Percentiles rank a stretch among this genome's conserved stretches.
These are phyloP conservation scores for Glareola pratincola DNA, from an alignment of 2,113 vertebrate species.

Conservation along the genomic window DNA sequence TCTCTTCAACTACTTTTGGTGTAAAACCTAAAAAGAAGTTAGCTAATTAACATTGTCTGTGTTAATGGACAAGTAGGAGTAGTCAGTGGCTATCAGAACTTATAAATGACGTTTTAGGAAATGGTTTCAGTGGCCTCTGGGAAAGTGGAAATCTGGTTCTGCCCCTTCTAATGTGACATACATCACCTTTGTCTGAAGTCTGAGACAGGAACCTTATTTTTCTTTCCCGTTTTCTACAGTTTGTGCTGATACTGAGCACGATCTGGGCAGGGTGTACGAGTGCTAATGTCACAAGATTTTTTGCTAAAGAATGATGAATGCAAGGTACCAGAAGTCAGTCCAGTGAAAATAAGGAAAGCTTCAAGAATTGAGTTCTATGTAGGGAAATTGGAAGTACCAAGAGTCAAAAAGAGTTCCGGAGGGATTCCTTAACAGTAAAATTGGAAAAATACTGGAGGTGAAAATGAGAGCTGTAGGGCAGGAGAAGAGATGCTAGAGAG, in stretches of 20 bases:
- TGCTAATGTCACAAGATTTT: neutral
- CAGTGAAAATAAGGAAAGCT: neutral
- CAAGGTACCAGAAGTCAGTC: neutral
- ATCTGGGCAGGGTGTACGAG: neutral
- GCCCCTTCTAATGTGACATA: rapidly evolving
- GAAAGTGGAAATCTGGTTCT: neutral
- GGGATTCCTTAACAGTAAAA: neutral
- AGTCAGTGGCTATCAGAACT: neutral
- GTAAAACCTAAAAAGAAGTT: neutral
- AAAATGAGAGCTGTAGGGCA: neutral
- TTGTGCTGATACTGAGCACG: rapidly evolving
- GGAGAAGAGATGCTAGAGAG: neutral
- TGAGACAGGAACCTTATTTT: neutral
- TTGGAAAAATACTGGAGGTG: neutral
- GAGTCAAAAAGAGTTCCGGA: neutral
- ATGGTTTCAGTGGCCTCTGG: neutral
- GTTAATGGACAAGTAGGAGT: neutral
- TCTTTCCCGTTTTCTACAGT: neutral
- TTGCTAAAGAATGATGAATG: neutral
- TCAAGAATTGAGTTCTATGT: neutral
- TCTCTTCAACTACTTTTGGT: neutral
- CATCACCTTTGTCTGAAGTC: neutral
- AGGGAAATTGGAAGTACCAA: neutral
- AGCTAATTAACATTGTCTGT: neutral
- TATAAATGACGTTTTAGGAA: neutral